A percentile compares a stretch with the other conserved stretches of the same genome.
Conservation (phyloP, 2,113 vertebrate species). For the Eudyptes chrysolophus region DNA sequence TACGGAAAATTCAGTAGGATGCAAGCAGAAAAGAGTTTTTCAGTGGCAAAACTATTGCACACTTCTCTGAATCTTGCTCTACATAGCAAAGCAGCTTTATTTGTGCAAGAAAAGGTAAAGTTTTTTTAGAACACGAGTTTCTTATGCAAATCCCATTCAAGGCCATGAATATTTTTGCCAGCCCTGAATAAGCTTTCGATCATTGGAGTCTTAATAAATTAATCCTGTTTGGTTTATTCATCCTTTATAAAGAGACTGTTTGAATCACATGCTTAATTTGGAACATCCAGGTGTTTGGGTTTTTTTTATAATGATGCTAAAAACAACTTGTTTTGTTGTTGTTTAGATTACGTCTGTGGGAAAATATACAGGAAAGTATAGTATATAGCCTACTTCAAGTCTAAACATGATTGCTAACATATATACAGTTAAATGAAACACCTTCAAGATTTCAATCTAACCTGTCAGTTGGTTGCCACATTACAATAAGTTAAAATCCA, state of each 20-base stretch:
- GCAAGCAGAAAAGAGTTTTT: not conserved
- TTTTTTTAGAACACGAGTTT: not conserved
- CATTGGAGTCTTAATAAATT: not conserved
- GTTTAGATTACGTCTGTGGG: constrained; percentile 59
- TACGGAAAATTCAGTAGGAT: not conserved
- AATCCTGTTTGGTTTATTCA: constrained; percentile 22
- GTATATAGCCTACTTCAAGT: constrained; percentile 51
- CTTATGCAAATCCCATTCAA: not conserved
- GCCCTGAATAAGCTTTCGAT: not conserved
- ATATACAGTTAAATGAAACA: constrained; percentile 45
- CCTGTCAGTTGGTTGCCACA: constrained; percentile 7
- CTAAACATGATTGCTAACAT: constrained; percentile 47
- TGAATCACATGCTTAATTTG: constrained; percentile 41
- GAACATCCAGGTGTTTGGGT: not conserved
- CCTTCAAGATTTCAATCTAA: constrained; percentile 55
- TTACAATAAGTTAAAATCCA: not conserved
- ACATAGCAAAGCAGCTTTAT: not conserved
- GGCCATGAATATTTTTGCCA: not conserved
- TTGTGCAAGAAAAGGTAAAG: not conserved
- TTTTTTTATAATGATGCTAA: constrained; percentile 33
- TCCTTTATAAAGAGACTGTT: not conserved
- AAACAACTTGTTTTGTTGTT: constrained; percentile 66
- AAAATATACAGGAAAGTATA: constrained; percentile 52
- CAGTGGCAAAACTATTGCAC: not conserved
- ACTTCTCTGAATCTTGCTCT: not conserved